phyloP scores from a whole-genome alignment of 1,140 invertebrate species.

The Hylaeus volcanicus region DNA sequence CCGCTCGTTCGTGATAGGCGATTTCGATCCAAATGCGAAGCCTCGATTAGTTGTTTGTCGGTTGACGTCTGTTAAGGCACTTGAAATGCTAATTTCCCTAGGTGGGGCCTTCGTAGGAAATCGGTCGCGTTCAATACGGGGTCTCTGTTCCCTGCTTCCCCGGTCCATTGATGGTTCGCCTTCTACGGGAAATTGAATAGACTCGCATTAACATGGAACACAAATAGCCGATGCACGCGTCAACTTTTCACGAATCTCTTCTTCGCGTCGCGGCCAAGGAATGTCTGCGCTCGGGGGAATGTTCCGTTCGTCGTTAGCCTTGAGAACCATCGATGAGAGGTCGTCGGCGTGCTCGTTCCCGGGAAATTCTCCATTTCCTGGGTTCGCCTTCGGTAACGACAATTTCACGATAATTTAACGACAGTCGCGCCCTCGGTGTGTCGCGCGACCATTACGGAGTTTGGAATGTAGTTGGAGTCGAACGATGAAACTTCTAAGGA shows the following conservation, averaged over 20 bases:
- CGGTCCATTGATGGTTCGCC: slow-evolving; percentile 49
- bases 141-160: slow-evolving; percentile 57
- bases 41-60: slow-evolving; percentile 58
- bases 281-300: slow-evolving; percentile 54
- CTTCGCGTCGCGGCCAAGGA: slow-evolving; percentile 23
- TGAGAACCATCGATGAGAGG: background rate
- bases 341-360: background rate
- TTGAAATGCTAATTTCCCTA: slow-evolving; percentile 72
- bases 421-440: background rate
- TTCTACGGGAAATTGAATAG: slow-evolving; percentile 55
- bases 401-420: slow-evolving; percentile 8
- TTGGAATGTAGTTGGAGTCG: slow-evolving; percentile 27
- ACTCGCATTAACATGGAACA: slow-evolving; percentile 56
- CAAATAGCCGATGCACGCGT: slow-evolving; percentile 33
- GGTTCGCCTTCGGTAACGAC: background rate
- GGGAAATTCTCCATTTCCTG: background rate
- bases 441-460: background rate
- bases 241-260: slow-evolving; percentile 35
- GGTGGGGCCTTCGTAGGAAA: slow-evolving; percentile 61
- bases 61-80: slow-evolving; percentile 71
- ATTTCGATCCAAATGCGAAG: slow-evolving; percentile 39
- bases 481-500: background rate
- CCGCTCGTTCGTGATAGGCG: slow-evolving; percentile 17
- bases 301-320: slow-evolving; percentile 10
- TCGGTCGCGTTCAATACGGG: slow-evolving; percentile 60